phyloP scores from a whole-genome alignment of 2,888 invertebrate genomes.

The Clivina fossor region DNA sequence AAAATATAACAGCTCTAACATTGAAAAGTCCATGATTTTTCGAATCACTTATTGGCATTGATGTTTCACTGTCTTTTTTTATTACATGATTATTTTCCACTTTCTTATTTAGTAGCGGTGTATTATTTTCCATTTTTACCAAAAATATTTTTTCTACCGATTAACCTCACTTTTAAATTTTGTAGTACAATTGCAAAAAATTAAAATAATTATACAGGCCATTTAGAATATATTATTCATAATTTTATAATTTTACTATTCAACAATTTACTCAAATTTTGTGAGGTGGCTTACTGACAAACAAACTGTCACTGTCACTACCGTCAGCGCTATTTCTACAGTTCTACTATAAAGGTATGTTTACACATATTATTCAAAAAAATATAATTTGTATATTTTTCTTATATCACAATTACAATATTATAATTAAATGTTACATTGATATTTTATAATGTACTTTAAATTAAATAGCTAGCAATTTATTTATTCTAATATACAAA shows the following conservation, averaged over 20 bases:
- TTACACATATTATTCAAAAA: too few relatives aligned
- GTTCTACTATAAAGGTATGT: too few relatives aligned
- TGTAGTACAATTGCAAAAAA: conserved; percentile 12
- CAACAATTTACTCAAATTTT: conserved; percentile 2
- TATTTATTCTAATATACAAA: too few relatives aligned
- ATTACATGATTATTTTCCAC: conserved; percentile 31
- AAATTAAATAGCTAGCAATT: too few relatives aligned
- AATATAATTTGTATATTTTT: too few relatives aligned
- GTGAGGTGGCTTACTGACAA: conserved; percentile 2
- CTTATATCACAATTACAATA: too few relatives aligned
- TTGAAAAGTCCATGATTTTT: conserved; percentile 56
- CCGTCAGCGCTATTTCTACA: too few relatives aligned
- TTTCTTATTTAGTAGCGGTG: conserved; percentile 35
- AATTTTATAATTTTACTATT: conserved; percentile 6
- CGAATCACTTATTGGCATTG: conserved; percentile 21
- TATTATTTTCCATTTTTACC: conserved; percentile 38
- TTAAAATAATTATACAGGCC: conserved; percentile 8
- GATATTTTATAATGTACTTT: too few relatives aligned
- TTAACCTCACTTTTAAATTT: conserved; percentile 18
- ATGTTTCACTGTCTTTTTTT: conserved; percentile 37
- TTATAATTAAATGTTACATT: too few relatives aligned
- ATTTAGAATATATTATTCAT: conserved; percentile 12
- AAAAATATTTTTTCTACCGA: conserved; percentile 10
- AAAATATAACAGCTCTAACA: conserved; percentile 62
- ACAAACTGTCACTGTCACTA: conserved; percentile 22